Evolutionary conservation across 2,888 invertebrate genomes (phyloP).

Genomic region (Watsonalla cultraria): DNA sequence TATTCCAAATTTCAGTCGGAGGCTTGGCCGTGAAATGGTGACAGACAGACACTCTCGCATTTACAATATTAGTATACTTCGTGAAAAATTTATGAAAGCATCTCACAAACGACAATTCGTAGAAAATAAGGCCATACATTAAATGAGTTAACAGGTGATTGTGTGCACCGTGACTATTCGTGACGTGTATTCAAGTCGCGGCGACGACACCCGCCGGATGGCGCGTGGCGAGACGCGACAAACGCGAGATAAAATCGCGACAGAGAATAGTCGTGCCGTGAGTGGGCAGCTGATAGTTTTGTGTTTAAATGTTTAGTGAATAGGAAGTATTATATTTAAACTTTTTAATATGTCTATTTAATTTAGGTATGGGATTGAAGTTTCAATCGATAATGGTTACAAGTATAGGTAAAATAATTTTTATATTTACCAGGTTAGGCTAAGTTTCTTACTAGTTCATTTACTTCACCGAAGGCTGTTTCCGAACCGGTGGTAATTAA

Average conservation of each 20-base stretch:
- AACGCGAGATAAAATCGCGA: conserved; percentile 12
- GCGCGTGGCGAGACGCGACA: conserved; percentile 15
- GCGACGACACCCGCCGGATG: conserved; percentile 29
- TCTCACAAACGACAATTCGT: not conserved
- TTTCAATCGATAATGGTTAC: too few relatives aligned
- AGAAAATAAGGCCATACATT: not conserved
- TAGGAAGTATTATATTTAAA: not conserved
- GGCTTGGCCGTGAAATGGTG: too few relatives aligned
- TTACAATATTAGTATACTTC: too few relatives aligned
- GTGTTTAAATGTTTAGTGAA: not conserved
- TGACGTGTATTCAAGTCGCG: conserved; percentile 23
- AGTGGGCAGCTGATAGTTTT: conserved; percentile 2
- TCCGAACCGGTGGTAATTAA: too few relatives aligned
- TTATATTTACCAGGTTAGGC: too few relatives aligned
- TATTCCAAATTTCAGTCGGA: too few relatives aligned
- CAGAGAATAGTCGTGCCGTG: not conserved
- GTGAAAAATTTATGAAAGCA: too few relatives aligned
- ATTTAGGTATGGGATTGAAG: too few relatives aligned
- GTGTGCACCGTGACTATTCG: conserved; percentile 5
- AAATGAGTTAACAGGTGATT: conserved; percentile 1
- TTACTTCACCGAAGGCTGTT: too few relatives aligned
- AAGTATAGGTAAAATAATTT: too few relatives aligned
- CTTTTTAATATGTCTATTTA: not conserved
- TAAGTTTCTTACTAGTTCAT: too few relatives aligned
- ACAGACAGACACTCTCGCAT: too few relatives aligned